Evolutionary conservation across 2,797 vertebrate species (phyloP).

Genomic region (Luscinia luscinia): DNA sequence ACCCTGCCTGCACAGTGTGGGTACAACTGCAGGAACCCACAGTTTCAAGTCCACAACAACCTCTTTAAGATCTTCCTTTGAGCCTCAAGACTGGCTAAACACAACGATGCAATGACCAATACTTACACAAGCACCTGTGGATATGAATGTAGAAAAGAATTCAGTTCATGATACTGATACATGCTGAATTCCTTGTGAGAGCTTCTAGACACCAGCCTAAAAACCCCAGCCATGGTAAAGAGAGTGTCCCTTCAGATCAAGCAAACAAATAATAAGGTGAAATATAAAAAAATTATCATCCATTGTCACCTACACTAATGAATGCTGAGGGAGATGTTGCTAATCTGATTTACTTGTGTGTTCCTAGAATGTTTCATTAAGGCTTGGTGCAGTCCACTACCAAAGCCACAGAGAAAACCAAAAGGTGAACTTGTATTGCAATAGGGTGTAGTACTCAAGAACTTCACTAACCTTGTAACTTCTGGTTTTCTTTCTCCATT

Average conservation of each 20-base stretch:
- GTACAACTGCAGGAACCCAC: not conserved
- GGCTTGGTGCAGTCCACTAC: not conserved
- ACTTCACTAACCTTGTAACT: slow-evolving; percentile 87
- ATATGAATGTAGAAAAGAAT: not conserved
- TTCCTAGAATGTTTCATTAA: not conserved
- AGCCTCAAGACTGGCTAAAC: not conserved
- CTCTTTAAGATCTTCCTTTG: not conserved
- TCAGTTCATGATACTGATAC: not conserved
- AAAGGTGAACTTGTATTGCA: not conserved
- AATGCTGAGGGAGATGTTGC: not conserved
- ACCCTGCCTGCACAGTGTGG: not conserved
- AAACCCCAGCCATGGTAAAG: not conserved
- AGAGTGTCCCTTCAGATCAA: not conserved
- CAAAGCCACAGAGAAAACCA: not conserved
- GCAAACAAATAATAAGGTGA: not conserved
- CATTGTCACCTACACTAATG: not conserved
- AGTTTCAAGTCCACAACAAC: not conserved
- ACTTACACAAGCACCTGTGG: not conserved
- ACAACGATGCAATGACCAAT: not conserved
- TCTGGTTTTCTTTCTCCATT: slow-evolving; percentile 98
- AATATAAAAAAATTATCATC: not conserved
- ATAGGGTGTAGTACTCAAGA: not conserved
- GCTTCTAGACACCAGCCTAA: not conserved
- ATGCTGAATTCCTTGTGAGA: not conserved
- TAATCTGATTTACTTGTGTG: not conserved